Evolutionary conservation across 2,888 invertebrate genomes (phyloP), one percentile per base, ranked within the genome.

Genomic region (Cryptus armator): DNA sequence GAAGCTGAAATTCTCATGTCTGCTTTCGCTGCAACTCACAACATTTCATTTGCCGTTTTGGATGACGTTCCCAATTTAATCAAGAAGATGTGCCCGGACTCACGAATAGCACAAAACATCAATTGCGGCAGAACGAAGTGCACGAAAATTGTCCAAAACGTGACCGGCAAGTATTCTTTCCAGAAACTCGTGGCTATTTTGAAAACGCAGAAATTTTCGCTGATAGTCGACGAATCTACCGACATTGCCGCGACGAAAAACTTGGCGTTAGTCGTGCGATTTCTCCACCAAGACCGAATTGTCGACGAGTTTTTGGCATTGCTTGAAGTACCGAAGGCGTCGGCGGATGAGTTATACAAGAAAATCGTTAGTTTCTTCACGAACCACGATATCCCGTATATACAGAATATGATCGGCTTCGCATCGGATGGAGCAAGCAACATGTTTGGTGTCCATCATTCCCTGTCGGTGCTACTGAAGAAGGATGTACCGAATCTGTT

Each of bases 211-310:
- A 32, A 5, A 32, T 89, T 84, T 84, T 88, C 87, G 9, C 29
- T 88, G 3, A 90, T 90, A 19, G 78, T 90, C 29, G 89, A 90
- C 75, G 89, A 90, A 77, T 85, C 88, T 1, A 90, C 89, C 0
- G 89, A 89, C 81, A 67, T 89, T 3, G 24, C 76, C 1, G 86
- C 80, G 5, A n/a, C 86, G 66, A 88, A 83, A 32, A 53, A 32
- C 5, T 66, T 83, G 43, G 82, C 37, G 16, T 53, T 83, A 37
- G 51, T 83, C n/a, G 66, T 67, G 16, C 29, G 77, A n/a, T 83
- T 77, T 37, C 64, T 70, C 19, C 71, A 62, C 43, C n/a, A n/a
- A n/a, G n/a, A n/a, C n/a, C n/a, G n/a, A n/a, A n/a, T n/a, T n/a
- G n/a, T n/a, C n/a, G 68, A 68, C 29, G n/a, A 53, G 32, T 53